phyloP scores from a whole-genome alignment of 2,797 vertebrate genomes.

The Darevskia nairensis region DNA sequence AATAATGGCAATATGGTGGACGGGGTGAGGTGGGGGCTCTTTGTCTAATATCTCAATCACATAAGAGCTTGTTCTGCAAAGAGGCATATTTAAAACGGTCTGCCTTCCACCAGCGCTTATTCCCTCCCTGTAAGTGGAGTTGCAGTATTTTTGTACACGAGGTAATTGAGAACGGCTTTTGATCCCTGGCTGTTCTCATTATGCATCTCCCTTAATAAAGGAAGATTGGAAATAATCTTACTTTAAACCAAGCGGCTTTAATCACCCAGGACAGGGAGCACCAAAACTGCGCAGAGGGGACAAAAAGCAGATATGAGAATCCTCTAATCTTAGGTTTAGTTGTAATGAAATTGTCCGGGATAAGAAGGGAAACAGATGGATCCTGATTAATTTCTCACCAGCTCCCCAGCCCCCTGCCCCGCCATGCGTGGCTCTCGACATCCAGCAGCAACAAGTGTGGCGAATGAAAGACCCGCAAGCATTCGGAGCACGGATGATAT shows the following conservation, averaged over 20 bases:
- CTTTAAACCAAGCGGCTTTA: slow-evolving; percentile 81
- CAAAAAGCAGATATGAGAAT: slow-evolving; percentile 71
- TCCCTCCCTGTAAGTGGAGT: slow-evolving; percentile 30
- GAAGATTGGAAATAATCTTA: slow-evolving; percentile 78
- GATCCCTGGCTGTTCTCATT: slow-evolving; percentile 70
- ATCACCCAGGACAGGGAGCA: slow-evolving; percentile 72
- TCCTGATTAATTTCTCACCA: slow-evolving; percentile 82
- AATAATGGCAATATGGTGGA: background rate
- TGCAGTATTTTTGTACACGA: slow-evolving; percentile 61
- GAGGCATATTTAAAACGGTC: slow-evolving; percentile 33
- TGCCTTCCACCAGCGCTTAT: slow-evolving; percentile 21
- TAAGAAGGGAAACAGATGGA: slow-evolving; percentile 82
- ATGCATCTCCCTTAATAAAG: slow-evolving; percentile 72
- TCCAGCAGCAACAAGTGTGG: slow-evolving; percentile 74
- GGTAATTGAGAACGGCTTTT: slow-evolving; percentile 70
- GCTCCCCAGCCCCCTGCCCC: too few species aligned
- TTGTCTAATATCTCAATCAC: slow-evolving; percentile 31
- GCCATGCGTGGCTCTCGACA: slow-evolving; percentile 70
- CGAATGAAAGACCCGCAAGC: slow-evolving; percentile 67
- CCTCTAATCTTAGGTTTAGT: slow-evolving; percentile 82
- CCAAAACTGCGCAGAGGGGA: slow-evolving; percentile 58
- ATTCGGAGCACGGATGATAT: slow-evolving; percentile 65
- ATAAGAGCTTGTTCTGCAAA: slow-evolving; percentile 54
- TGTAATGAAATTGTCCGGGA: slow-evolving; percentile 82
- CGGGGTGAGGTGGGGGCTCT: too few species aligned